Percentiles rank a stretch among this genome's conserved stretches.
phyloP scores from a whole-genome alignment of 1,140 invertebrate species.

The Meloidogyne hapla region DNA sequence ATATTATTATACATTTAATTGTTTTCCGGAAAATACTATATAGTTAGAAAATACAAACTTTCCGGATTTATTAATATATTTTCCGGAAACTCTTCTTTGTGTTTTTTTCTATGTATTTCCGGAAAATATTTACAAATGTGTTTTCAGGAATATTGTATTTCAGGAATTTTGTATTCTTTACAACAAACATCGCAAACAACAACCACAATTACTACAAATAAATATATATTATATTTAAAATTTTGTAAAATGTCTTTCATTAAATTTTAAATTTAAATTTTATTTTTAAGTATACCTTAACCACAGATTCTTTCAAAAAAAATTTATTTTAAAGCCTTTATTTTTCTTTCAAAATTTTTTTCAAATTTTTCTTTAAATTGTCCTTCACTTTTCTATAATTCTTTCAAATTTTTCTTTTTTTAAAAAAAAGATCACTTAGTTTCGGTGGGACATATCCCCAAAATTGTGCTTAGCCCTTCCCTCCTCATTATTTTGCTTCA shows the following conservation, averaged over 20 bases:
- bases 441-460: not conserved
- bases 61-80: too few relatives aligned
- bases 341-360: not conserved
- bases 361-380: too few relatives aligned
- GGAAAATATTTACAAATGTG: not conserved
- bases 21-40: too few relatives aligned
- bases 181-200: not conserved
- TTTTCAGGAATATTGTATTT: not conserved
- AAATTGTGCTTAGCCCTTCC: not conserved
- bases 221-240: not conserved
- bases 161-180: not conserved
- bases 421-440: not conserved
- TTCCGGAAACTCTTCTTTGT: not conserved
- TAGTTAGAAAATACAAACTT: too few relatives aligned
- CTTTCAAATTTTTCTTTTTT: not conserved
- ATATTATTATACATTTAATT: too few relatives aligned
- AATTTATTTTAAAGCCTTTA: slow-evolving; percentile 5
- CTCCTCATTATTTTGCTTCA: too few relatives aligned
- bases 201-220: not conserved
- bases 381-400: too few relatives aligned
- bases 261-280: not conserved
- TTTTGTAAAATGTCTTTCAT: not conserved
- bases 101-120: not conserved
- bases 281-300: not conserved
- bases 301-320: not conserved